Percentiles rank a stretch among this genome's conserved stretches.
Conservation (phyloP, 2,888 invertebrate genomes). For the Drosophila acutilabella region DNA sequence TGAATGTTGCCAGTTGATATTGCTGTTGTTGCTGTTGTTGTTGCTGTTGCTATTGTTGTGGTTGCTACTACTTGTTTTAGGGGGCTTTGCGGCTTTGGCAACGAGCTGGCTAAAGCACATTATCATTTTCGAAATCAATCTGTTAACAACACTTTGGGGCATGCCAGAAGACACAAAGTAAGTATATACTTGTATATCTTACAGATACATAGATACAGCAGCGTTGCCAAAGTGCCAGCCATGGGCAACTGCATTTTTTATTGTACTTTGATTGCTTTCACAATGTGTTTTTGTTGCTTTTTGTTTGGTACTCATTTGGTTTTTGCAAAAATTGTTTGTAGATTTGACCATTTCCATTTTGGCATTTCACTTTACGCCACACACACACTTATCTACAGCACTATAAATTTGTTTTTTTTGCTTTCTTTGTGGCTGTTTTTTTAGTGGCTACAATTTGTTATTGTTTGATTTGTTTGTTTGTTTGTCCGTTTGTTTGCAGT, state of each 20-base stretch:
- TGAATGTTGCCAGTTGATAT: conserved; percentile 71
- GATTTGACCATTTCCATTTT: conserved; percentile 67
- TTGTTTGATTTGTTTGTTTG: conserved; percentile 37
- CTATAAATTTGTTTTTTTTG: conserved; percentile 47
- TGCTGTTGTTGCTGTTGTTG: conserved; percentile 41
- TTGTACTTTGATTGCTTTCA: conserved; percentile 62
- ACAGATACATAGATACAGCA: conserved; percentile 8
- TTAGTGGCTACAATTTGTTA: conserved; percentile 35
- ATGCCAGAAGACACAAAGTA: conserved; percentile 36
- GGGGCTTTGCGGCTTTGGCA: conserved; percentile 70
- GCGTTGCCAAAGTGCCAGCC: neutral
- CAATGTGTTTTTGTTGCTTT: conserved; percentile 14
- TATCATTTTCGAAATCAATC: conserved; percentile 81
- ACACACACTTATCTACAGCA: conserved; percentile 63
- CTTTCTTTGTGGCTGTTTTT: conserved; percentile 8
- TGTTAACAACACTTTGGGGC: conserved; percentile 78
- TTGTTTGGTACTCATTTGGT: conserved; percentile 22
- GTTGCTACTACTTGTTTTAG: conserved; percentile 47
- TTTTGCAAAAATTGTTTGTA: conserved; percentile 66
- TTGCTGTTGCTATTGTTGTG: conserved; percentile 13
- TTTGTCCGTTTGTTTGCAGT: conserved; percentile 22
- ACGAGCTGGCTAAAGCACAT: conserved; percentile 61
- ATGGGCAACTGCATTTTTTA: conserved; percentile 37
- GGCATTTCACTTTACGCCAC: conserved; percentile 33
- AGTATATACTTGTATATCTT: conserved; percentile 33